A percentile compares a stretch with the other conserved stretches of the same genome.
These are phyloP conservation scores for Indri indri DNA, from an alignment of 2,113 vertebrate genomes.

Conservation along the genomic window DNA sequence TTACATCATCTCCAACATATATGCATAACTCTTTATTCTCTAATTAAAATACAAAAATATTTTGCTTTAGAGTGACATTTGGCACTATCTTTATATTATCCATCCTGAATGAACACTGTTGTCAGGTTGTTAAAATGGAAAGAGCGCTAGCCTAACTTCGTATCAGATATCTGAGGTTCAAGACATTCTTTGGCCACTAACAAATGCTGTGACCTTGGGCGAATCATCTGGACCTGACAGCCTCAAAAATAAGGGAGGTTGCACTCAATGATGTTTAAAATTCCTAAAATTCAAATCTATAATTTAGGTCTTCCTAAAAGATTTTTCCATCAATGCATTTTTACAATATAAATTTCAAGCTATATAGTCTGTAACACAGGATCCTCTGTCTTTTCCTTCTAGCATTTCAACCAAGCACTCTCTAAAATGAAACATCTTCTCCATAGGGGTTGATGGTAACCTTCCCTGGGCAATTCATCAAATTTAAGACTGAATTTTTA, in stretches of 20 bases:
- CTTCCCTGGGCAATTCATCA: neutral
- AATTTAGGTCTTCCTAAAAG: neutral
- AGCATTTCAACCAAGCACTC: neutral
- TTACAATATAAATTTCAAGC: neutral
- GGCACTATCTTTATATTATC: neutral
- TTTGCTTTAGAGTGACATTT: neutral
- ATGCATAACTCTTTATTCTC: neutral
- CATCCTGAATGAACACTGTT: neutral
- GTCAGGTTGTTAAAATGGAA: neutral
- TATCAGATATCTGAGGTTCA: neutral
- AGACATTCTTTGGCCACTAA: neutral
- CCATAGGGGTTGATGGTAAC: neutral
- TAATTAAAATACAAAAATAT: neutral
- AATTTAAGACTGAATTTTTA: neutral
- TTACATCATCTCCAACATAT: neutral
- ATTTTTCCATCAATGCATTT: neutral
- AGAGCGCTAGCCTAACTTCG: neutral
- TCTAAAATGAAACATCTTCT: neutral
- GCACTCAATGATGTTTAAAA: neutral
- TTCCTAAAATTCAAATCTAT: neutral
- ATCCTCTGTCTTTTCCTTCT: neutral
- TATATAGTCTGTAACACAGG: neutral
- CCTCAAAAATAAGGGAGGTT: neutral
- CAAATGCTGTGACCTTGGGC: neutral
- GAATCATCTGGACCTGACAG: neutral